phyloP scores from a whole-genome alignment of 2,888 invertebrate genomes.

The Nowickia ferox region DNA sequence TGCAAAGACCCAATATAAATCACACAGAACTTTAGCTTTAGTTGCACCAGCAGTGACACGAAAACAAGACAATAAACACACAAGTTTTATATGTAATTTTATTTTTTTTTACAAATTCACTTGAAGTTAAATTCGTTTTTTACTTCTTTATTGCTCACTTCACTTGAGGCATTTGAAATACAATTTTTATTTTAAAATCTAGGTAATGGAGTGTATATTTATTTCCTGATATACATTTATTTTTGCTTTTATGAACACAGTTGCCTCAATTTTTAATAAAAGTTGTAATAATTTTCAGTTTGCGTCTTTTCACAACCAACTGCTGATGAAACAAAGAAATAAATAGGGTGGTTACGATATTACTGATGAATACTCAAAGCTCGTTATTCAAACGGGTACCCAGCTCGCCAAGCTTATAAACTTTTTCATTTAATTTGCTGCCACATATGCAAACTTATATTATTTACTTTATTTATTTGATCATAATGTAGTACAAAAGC shows the following conservation, averaged over 20 bases:
- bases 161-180: not conserved
- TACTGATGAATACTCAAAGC: not conserved
- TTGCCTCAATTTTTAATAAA: conserved; percentile 28
- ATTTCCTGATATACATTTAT: not conserved
- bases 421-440: no score
- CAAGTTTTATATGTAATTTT: not conserved
- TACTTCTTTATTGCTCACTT: not conserved
- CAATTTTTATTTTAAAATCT: not conserved
- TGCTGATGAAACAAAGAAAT: conserved; percentile 67
- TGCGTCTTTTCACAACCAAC: conserved; percentile 21
- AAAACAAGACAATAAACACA: conserved; percentile 35
- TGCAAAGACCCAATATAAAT: conserved; percentile 15
- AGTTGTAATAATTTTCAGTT: conserved; percentile 51
- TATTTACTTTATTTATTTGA: no score
- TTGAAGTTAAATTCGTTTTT: conserved; percentile 3
- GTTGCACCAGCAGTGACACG: not conserved
- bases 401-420: not conserved
- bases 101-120: conserved; percentile 28
- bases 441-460: no score
- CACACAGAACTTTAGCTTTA: conserved; percentile 1
- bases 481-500: no score
- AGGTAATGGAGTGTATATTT: not conserved
- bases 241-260: conserved; percentile 16
- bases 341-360: not conserved
- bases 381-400: not conserved